Base-by-base conservation (phyloP, 1,140 invertebrate species). In the Atta texana region DNA sequence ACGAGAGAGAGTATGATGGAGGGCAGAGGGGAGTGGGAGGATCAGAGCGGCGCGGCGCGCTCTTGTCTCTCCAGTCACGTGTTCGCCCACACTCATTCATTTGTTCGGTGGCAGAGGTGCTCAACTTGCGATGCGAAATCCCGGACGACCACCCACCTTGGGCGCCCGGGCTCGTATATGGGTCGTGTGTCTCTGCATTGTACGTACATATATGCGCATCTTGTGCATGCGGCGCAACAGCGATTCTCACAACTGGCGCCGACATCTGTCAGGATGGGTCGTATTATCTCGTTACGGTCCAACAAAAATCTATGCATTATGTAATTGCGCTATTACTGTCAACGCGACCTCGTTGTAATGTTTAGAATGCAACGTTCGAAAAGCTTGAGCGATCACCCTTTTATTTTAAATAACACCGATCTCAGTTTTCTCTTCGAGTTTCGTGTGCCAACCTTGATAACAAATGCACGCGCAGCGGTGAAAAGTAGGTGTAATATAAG, bases 71-170 rank as follows among this genome's bases (percentile, higher is more conserved):
- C 89, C 84, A 87, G 92, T 94, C 93, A 94, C 93, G 93, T 93
- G 92, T 81, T 93, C 92, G 92, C 92, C 92, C 88, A 93, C 91
- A 93, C 91, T 94, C 93, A 94, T 94, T 94, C 93, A 93, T 94
- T 94, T 94, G 93, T 92, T 90, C 92, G 87, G 63, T 74, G 77
- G 64, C 90, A 94, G 94, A 78, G 93, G 89, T 84, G 87, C 93
- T 94, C 94, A 94, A 88, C 85, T 61, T 28, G 55, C 53, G 76
- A 57, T 68, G 88, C 59, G 80, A 31, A 89, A 86, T 4, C 53
- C 31, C 55, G 49, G 63, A 61, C 75, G 89, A 78, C 89, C 92
- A 93, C 89, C 91, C 87, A 92, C 86, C 28, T 88, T 59, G 57
- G 75, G 12, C 81, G 74, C 21, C 81, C 55, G 21, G 16, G 66